Evolutionary conservation across 2,797 vertebrate genomes (phyloP), one percentile per base, ranked within the genome.

Genomic region (Phrynocephalus vlangalii): DNA sequence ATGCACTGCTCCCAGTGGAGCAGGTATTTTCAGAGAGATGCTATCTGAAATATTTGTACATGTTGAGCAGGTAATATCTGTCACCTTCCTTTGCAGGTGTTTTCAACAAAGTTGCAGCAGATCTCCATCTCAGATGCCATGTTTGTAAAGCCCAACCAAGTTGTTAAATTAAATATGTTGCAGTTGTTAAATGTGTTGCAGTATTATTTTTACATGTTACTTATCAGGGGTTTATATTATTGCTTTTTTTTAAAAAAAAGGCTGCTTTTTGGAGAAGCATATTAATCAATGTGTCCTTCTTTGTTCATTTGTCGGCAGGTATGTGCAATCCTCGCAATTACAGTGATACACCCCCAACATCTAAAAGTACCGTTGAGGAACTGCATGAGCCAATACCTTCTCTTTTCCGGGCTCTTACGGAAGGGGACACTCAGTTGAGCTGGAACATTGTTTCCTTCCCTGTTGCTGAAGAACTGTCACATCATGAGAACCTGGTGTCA

Each of bases 281-380:
- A 3, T 83, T 82, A 33, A 60, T n/a, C 76, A 44, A 28, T 81
- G 60, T 11, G 0, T 76, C 83, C 83, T 86, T 90, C 66, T 0
- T 20, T 68, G 90, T 77, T 79, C 18, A 0, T 84, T 91, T 72
- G 11, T 87, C 33, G 88, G 79, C 88, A 99, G 99, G 99, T 79
- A 99, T 99, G 99, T 99, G 99, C 88, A 99, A 99, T 95, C 99
- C 99, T 89, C 98, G 98, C 91, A 99, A 98, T 96, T 99, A 99
- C 92, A 99, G 98, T 7, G 99, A 99, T 96, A 99, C 98, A 0
- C 99, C 99, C 0, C 98, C 99, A 24, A 99, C 99, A 0, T 99
- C 99, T 1, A 99, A 99, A 97, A 99, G 99, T 96, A 99, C 99
- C 0, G 99, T 99, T 0, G 99, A 99, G 94, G 99, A 99, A 94